Evolutionary conservation across 2,888 invertebrate genomes (phyloP).

Genomic region (Megaustenia siamemsis): DNA sequence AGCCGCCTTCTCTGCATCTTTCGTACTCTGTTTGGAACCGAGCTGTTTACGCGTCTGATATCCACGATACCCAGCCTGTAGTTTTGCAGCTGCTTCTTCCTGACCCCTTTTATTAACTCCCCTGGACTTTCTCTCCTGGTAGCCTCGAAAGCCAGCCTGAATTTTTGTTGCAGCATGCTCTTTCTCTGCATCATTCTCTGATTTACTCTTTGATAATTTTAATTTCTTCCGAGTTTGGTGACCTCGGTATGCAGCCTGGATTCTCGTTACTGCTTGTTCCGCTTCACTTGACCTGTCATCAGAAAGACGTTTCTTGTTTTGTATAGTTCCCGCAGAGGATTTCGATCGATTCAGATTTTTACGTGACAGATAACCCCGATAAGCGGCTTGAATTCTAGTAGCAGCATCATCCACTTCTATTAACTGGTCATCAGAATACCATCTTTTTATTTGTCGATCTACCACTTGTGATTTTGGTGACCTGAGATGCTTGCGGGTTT

Average conservation of each 20-base stretch:
- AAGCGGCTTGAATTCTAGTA: slow-evolving; percentile 7
- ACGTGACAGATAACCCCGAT: slow-evolving; percentile 8
- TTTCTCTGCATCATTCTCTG: neutral
- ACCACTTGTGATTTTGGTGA: neutral
- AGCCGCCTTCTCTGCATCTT: slow-evolving; percentile 47
- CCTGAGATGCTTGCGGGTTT: slow-evolving; percentile 35
- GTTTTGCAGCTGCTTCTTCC: slow-evolving; percentile 63
- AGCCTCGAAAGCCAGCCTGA: slow-evolving; percentile 53
- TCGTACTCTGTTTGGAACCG: neutral
- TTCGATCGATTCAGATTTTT: neutral
- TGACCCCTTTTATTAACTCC: slow-evolving; percentile 5
- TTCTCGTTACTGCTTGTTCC: neutral
- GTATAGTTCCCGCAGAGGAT: neutral
- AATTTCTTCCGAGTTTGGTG: slow-evolving; percentile 49
- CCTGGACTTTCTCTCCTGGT: slow-evolving; percentile 39
- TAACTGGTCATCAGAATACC: neutral
- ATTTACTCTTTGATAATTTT: neutral
- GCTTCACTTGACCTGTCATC: neutral
- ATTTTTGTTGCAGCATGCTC: slow-evolving; percentile 49
- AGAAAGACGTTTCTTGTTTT: neutral
- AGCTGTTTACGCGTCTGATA: slow-evolving; percentile 56
- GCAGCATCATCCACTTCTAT: slow-evolving; percentile 13
- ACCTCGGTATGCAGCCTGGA: slow-evolving; percentile 45
- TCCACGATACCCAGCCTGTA: slow-evolving; percentile 72
- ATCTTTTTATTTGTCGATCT: no score